phyloP scores from a whole-genome alignment of 2,113 vertebrate species.

The Synchiropus splendidus region DNA sequence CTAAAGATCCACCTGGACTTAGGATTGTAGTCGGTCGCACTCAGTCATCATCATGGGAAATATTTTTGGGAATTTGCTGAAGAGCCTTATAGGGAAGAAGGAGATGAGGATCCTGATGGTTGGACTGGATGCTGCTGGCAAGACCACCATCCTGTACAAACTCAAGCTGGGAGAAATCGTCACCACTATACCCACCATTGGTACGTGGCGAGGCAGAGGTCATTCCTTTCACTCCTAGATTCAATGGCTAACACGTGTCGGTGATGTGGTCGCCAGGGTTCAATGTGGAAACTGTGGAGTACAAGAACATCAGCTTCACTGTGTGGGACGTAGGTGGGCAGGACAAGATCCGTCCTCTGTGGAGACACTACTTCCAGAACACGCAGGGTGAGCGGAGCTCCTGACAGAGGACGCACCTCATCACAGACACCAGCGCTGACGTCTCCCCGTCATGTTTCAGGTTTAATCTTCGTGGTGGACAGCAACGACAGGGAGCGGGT shows the following conservation, averaged over 20 bases:
- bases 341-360: constrained; percentile 95
- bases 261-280: constrained; percentile 69
- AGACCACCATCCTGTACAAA: constrained; percentile 89
- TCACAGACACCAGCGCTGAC: not conserved
- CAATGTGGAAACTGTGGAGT: constrained; percentile 95
- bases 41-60: constrained; percentile 80
- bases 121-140: constrained; percentile 84
- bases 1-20: constrained; percentile 14
- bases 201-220: constrained; percentile 39
- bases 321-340: constrained; percentile 98
- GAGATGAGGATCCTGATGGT: constrained; percentile 92
- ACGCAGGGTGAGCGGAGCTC: constrained; percentile 85
- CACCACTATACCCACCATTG: constrained; percentile 88
- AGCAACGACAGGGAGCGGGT: constrained; percentile 94
- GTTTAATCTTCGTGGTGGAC: constrained; percentile 96
- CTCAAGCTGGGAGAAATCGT: constrained; percentile 88
- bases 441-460: constrained; percentile 13
- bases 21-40: constrained; percentile 6
- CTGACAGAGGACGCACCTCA: constrained; percentile 1
- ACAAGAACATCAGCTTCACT: constrained; percentile 99
- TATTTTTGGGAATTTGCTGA: constrained; percentile 88
- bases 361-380: constrained; percentile 98
- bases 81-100: constrained; percentile 90
- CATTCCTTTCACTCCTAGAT: too few species aligned
- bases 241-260: not conserved